phyloP scores from a whole-genome alignment of 2,888 invertebrate species.

The Eupithecia vulgata region DNA sequence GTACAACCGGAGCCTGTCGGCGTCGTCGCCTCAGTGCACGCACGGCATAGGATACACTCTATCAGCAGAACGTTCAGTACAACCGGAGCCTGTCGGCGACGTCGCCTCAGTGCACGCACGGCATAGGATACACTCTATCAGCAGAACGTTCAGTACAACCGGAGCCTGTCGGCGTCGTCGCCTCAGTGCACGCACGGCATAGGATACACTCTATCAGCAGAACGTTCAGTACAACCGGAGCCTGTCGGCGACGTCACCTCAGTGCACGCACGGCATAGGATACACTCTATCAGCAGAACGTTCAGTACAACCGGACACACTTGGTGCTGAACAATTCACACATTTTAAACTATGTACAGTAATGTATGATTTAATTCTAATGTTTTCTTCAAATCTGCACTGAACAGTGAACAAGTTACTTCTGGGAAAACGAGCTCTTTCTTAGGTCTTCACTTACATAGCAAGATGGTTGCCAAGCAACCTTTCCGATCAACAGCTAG shows the following conservation, averaged over 20 bases:
- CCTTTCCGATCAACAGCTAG: no score
- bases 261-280: background rate
- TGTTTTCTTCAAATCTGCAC: background rate
- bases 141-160: conserved; percentile 13
- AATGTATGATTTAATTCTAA: background rate
- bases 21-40: conserved; percentile 13
- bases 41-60: background rate
- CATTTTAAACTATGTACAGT: background rate
- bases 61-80: conserved; percentile 5
- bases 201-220: background rate
- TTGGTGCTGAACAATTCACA: no score
- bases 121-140: background rate
- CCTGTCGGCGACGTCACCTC: conserved; percentile 29
- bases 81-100: conserved; percentile 27
- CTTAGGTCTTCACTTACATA: background rate
- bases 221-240: conserved; percentile 14
- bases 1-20: conserved; percentile 25
- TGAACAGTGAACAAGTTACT: background rate
- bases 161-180: conserved; percentile 28
- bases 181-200: conserved; percentile 4
- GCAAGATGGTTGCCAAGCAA: background rate
- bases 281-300: background rate
- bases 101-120: conserved; percentile 14
- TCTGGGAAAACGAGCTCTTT: background rate
- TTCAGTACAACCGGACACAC: no score